Evolutionary conservation across 2,113 vertebrate genomes (phyloP).

Genomic region (Halcyon senegalensis): DNA sequence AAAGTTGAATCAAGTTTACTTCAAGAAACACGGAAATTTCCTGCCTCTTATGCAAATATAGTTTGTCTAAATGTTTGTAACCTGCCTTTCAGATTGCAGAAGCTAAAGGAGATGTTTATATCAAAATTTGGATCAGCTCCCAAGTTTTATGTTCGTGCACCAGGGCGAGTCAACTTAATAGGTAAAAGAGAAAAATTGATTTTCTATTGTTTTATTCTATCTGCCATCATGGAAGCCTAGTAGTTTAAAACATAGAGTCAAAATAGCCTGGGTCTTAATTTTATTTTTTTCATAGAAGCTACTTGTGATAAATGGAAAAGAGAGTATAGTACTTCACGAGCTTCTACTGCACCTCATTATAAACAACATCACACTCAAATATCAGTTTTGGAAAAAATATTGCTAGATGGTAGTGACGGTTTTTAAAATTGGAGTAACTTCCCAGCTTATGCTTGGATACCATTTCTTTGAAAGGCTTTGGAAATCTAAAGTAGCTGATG

Average conservation of each 20-base stretch:
- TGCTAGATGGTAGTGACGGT: background rate
- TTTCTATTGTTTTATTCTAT: background rate
- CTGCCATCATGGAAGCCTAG: background rate
- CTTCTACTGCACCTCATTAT: background rate
- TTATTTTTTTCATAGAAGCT: background rate
- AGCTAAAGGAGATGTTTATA: constrained; percentile 86
- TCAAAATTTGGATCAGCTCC: constrained; percentile 87
- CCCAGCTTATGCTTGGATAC: background rate
- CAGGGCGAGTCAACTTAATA: constrained; percentile 96
- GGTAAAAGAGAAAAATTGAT: constrained; percentile 77
- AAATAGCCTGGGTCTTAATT: background rate
- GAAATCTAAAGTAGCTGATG: background rate
- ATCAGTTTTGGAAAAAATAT: background rate
- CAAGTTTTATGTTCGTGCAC: constrained; percentile 91
- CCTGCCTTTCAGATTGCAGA: constrained; percentile 83
- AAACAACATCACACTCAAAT: background rate
- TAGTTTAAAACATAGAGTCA: background rate
- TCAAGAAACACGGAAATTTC: background rate
- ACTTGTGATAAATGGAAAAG: background rate
- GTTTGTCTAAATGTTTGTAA: constrained; percentile 26
- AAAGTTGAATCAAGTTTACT: background rate
- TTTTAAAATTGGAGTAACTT: background rate
- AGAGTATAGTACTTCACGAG: background rate
- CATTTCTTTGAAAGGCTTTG: background rate
- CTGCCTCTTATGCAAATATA: background rate